phyloP scores from a whole-genome alignment of 2,888 invertebrate species.

The Pristionchus arcanus region DNA sequence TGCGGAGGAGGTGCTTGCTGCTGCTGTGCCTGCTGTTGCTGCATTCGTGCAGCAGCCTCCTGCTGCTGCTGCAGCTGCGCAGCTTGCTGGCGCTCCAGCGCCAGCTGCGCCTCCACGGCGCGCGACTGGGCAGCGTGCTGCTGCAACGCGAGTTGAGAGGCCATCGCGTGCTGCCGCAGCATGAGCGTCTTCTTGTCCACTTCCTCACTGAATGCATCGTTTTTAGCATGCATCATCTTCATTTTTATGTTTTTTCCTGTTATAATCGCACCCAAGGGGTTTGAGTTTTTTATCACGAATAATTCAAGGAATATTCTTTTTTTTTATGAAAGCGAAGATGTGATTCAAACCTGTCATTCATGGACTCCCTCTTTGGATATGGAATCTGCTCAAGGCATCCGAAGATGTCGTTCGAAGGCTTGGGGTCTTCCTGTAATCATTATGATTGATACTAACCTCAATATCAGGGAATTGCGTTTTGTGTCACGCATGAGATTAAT shows the following conservation, averaged over 20 bases:
- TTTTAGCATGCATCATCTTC: no score
- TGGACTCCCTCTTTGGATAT: constrained; percentile 96
- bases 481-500: no score
- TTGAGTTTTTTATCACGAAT: no score
- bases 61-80: constrained; percentile 57
- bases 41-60: constrained; percentile 28
- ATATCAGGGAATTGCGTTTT: no score
- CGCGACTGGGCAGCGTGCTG: constrained; percentile 50
- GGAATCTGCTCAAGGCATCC: constrained; percentile 93
- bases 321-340: no score
- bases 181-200: constrained; percentile 60
- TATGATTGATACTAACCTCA: no score
- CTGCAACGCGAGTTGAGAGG: constrained; percentile 55
- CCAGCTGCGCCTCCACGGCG: neutral
- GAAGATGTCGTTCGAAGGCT: constrained; percentile 86
- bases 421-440: constrained; percentile 72
- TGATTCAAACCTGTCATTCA: constrained; percentile 85
- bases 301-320: no score
- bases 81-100: constrained; percentile 22
- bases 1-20: constrained; percentile 23
- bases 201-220: constrained; percentile 63
- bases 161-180: constrained; percentile 35
- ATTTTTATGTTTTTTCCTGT: no score
- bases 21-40: constrained; percentile 45
- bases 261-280: no score